phyloP scores from a whole-genome alignment of 1,140 invertebrate genomes.

The Cydia strobilella region DNA sequence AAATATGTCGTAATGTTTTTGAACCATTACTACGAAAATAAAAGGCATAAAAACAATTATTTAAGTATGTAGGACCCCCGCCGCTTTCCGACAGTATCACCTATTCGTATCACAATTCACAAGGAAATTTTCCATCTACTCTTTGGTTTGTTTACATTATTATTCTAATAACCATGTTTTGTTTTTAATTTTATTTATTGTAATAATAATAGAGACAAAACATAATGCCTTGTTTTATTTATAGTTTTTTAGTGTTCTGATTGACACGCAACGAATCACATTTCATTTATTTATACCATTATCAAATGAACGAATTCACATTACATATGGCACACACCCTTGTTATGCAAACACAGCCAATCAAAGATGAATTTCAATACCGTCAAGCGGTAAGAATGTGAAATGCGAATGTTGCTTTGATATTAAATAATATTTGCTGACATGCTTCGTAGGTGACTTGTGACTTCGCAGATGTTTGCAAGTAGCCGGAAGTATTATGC shows the following conservation, averaged over 20 bases:
- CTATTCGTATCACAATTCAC: too few species aligned
- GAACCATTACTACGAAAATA: too few species aligned
- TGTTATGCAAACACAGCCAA: slow-evolving; percentile 22
- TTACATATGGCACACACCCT: neutral
- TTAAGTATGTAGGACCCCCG: too few species aligned
- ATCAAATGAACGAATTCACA: neutral
- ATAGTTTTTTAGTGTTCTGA: neutral
- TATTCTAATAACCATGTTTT: neutral
- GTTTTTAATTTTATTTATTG: neutral
- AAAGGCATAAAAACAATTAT: too few species aligned
- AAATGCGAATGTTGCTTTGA: slow-evolving; percentile 22
- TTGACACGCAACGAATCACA: neutral
- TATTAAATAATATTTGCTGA: slow-evolving; percentile 20
- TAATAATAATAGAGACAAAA: neutral
- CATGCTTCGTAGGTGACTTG: slow-evolving; percentile 20
- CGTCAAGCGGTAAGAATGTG: slow-evolving; percentile 13
- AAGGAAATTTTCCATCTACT: neutral
- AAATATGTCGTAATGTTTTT: too few species aligned
- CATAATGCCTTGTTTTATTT: neutral
- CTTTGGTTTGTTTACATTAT: neutral
- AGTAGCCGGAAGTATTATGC: slow-evolving; percentile 23
- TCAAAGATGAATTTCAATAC: slow-evolving; percentile 16
- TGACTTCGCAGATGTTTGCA: neutral
- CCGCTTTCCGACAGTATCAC: too few species aligned
- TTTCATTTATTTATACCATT: neutral